phyloP scores from a whole-genome alignment of 2,888 invertebrate genomes.

The Hirudinaria manillensis region DNA sequence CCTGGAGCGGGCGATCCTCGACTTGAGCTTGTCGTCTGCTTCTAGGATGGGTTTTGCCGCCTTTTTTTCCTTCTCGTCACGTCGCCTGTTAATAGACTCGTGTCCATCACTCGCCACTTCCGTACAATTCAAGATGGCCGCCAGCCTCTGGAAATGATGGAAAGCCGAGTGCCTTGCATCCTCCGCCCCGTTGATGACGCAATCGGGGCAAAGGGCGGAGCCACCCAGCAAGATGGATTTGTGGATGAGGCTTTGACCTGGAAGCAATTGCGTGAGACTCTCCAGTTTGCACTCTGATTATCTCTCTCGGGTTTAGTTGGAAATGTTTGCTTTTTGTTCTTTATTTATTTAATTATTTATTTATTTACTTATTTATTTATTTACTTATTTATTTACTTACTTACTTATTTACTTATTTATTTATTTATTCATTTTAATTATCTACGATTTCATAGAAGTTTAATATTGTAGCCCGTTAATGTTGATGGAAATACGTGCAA shows the following conservation, averaged over 20 bases:
- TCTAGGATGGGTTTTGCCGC: too few relatives aligned
- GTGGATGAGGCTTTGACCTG: slow-evolving; percentile 16
- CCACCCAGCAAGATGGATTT: slow-evolving; percentile 14
- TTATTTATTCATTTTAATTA: too few relatives aligned
- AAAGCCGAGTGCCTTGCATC: background rate
- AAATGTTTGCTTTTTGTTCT: too few relatives aligned
- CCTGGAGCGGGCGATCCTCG: background rate
- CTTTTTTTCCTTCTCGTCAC: background rate
- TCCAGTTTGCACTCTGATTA: too few relatives aligned
- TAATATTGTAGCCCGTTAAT: too few relatives aligned
- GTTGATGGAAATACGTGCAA: too few relatives aligned
- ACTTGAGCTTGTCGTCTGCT: background rate
- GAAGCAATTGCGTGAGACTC: background rate
- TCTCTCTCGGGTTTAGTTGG: too few relatives aligned
- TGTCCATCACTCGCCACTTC: background rate
- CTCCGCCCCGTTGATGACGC: slow-evolving; percentile 2
- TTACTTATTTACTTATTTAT: too few relatives aligned
- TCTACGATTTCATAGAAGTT: too few relatives aligned
- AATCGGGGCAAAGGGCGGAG: slow-evolving; percentile 20
- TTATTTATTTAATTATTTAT: too few relatives aligned
- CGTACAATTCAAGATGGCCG: slow-evolving; percentile 11
- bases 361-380: too few relatives aligned
- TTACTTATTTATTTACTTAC: too few relatives aligned
- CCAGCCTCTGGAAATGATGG: background rate
- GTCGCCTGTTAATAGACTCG: background rate